Evolutionary conservation across 1,140 invertebrate genomes (phyloP).

Genomic region (Matsumurasca onukii): DNA sequence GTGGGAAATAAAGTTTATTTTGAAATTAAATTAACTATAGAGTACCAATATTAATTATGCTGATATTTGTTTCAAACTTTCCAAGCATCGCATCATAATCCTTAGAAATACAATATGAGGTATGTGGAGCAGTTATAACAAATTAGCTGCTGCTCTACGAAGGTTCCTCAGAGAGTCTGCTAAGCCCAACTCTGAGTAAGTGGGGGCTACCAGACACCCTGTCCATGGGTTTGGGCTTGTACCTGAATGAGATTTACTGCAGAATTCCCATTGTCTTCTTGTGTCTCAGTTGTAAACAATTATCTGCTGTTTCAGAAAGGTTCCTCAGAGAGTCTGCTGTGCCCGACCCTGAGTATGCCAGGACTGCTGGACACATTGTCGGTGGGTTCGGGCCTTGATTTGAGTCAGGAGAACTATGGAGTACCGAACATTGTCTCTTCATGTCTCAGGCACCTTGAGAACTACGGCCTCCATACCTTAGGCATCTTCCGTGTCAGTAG

Average conservation of each 20-base stretch:
- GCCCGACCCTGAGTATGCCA: slow-evolving; percentile 55
- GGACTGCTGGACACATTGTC: slow-evolving; percentile 52
- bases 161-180: slow-evolving; percentile 67
- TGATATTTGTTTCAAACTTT: too few species aligned
- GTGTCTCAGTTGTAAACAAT: neutral
- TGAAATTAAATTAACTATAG: too few species aligned
- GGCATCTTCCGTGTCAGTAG: slow-evolving; percentile 89
- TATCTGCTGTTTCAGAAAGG: slow-evolving; percentile 56
- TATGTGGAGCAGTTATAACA: neutral
- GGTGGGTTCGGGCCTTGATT: slow-evolving; percentile 44
- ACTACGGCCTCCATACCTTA: slow-evolving; percentile 75
- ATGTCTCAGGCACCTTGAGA: slow-evolving; percentile 79
- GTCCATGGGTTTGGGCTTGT: too few species aligned
- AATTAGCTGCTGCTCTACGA: slow-evolving; percentile 51
- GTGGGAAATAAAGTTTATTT: too few species aligned
- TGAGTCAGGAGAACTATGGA: slow-evolving; percentile 47
- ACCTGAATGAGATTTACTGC: too few species aligned
- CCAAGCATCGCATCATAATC: too few species aligned
- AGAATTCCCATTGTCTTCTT: too few species aligned
- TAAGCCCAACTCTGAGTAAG: slow-evolving; percentile 54
- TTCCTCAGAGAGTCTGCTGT: slow-evolving; percentile 64
- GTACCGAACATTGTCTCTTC: slow-evolving; percentile 73
- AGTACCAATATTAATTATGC: too few species aligned
- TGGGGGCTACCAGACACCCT: slow-evolving; percentile 54
- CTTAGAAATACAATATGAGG: too few species aligned